Conservation (phyloP, 2,113 vertebrate genomes). For the Apodemus speciosus region DNA sequence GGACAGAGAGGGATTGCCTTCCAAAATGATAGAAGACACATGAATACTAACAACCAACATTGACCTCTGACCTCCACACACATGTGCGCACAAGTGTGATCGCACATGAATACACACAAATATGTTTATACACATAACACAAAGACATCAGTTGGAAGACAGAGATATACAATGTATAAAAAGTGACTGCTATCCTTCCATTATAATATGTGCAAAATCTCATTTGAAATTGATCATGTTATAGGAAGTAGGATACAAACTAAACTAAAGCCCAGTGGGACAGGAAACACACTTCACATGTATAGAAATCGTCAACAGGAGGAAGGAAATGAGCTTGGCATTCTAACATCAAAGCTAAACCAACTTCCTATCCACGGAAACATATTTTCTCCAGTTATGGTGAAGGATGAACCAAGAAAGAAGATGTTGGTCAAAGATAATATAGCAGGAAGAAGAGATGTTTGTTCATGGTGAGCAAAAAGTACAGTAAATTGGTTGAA, state of each 20-base stretch:
- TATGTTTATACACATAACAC: no score
- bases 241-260: neutral
- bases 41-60: neutral
- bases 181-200: neutral
- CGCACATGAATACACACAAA: no score
- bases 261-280: neutral
- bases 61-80: neutral
- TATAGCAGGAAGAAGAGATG: neutral
- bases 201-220: neutral
- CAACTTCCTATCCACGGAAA: neutral
- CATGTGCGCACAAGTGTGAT: no score
- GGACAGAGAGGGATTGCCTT: neutral
- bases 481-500: neutral
- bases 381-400: neutral
- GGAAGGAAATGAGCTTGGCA: neutral
- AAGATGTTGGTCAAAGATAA: neutral
- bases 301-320: neutral
- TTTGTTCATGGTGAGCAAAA: neutral
- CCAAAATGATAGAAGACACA: no score
- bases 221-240: neutral
- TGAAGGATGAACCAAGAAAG: neutral
- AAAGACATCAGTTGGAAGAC: neutral
- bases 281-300: neutral
- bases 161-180: neutral
- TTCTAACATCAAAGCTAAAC: neutral